phyloP scores from a whole-genome alignment of 2,113 vertebrate genomes.

The Microcebus lehilahytsara region DNA sequence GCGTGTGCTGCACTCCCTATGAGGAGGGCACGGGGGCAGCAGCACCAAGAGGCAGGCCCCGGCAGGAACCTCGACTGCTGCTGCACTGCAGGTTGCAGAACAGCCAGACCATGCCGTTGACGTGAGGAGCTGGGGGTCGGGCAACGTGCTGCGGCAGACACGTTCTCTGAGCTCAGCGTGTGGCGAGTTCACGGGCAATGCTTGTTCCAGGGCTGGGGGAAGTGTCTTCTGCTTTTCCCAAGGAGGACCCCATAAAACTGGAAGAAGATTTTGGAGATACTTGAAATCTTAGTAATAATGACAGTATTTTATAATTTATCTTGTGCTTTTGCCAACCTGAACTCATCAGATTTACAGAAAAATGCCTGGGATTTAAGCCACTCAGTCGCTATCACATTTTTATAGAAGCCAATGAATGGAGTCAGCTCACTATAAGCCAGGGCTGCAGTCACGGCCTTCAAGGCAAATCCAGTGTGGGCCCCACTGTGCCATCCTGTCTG shows the following conservation, averaged over 20 bases:
- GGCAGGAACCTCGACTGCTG: neutral
- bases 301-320: neutral
- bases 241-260: neutral
- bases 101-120: fast-evolving
- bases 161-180: neutral
- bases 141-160: fast-evolving
- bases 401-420: neutral
- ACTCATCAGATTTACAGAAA: neutral
- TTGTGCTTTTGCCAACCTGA: neutral
- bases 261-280: neutral
- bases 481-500: neutral
- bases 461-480: neutral
- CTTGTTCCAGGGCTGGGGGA: neutral
- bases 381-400: neutral
- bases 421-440: neutral
- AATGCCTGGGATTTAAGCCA: neutral
- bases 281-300: neutral
- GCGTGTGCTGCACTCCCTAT: fast-evolving
- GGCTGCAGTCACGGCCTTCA: neutral
- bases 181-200: neutral
- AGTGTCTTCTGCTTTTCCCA: neutral
- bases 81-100: neutral
- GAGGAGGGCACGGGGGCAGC: neutral
- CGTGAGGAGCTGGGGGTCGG: neutral
- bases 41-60: too few species aligned